Percentiles rank a stretch among this genome's conserved stretches.
Conservation (phyloP, 2,797 vertebrate genomes). For the Rhabdomys pumilio region DNA sequence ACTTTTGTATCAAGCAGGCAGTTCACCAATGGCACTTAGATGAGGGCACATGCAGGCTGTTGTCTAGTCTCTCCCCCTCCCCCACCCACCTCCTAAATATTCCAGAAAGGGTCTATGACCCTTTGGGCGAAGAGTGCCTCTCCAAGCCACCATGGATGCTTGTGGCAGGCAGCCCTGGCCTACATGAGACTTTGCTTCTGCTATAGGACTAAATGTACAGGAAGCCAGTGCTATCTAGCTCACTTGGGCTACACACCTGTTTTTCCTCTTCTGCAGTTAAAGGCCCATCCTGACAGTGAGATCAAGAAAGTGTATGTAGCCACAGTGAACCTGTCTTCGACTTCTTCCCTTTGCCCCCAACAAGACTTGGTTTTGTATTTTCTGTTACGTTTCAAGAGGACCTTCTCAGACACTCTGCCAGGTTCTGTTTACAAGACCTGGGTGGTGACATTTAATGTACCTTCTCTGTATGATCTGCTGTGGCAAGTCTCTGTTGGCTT, state of each 20-base stretch:
- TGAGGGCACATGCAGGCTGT: not conserved
- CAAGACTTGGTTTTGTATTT: not conserved
- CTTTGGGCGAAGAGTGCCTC: not conserved
- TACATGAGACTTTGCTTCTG: not conserved
- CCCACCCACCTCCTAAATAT: not conserved
- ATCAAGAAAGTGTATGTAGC: not conserved
- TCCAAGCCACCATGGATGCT: not conserved
- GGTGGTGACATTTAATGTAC: not conserved
- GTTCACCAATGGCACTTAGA: not conserved
- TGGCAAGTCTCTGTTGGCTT: not conserved
- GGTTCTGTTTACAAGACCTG: not conserved
- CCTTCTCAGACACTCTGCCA: not conserved
- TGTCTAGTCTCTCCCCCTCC: fast-evolving
- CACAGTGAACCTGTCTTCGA: not conserved
- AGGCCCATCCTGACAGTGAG: not conserved
- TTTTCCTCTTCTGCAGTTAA: not conserved
- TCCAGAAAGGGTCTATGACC: not conserved
- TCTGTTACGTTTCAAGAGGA: not conserved
- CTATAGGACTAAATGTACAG: too few species aligned
- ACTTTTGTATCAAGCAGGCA: not conserved
- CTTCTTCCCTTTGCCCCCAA: not conserved
- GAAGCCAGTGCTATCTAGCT: not conserved
- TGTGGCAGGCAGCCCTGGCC: not conserved
- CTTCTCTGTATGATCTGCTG: not conserved
- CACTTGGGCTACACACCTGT: not conserved